A percentile compares a stretch with the other conserved stretches of the same genome.
Conservation (phyloP, 2,888 invertebrate genomes). For the Punctoribates punctum region DNA sequence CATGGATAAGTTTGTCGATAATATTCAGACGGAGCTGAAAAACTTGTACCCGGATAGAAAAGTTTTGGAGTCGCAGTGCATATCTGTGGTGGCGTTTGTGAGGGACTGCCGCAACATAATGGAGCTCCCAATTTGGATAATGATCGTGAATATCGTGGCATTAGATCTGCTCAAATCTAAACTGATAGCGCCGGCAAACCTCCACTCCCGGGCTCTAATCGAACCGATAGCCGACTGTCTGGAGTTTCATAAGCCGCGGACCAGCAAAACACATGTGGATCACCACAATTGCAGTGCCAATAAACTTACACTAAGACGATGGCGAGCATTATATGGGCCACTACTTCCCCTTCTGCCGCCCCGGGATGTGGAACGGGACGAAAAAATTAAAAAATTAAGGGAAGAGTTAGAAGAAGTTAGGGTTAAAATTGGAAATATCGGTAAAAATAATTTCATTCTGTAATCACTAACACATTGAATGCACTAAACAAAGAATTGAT, state of each 20-base stretch:
- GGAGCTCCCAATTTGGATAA: constrained; percentile 94
- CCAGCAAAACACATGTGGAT: not conserved
- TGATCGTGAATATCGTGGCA: constrained; percentile 93
- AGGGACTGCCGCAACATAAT: constrained; percentile 81
- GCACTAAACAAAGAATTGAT: no score
- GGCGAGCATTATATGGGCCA: not conserved
- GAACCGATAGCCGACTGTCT: constrained; percentile 7
- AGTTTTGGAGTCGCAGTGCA: constrained; percentile 82
- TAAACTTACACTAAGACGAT: not conserved
- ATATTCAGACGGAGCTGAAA: no score
- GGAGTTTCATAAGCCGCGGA: not conserved
- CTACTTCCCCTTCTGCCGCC: not conserved
- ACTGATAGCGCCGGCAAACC: not conserved
- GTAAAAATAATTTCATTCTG: constrained; percentile 7
- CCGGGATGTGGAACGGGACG: not conserved
- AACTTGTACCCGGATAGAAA: constrained; percentile 80
- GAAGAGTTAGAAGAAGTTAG: constrained; percentile 18
- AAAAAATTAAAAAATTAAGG: not conserved
- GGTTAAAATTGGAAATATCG: constrained; percentile 19
- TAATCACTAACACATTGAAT: not conserved
- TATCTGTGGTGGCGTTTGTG: constrained; percentile 87
- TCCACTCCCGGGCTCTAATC: not conserved
- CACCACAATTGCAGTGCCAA: constrained; percentile 7
- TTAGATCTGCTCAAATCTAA: constrained; percentile 89
- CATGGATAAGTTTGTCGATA: constrained; percentile 95